Evolutionary conservation across 2,113 vertebrate species (phyloP), one percentile per base, ranked within the genome.

Genomic region (Ageneiosus marmoratus): DNA sequence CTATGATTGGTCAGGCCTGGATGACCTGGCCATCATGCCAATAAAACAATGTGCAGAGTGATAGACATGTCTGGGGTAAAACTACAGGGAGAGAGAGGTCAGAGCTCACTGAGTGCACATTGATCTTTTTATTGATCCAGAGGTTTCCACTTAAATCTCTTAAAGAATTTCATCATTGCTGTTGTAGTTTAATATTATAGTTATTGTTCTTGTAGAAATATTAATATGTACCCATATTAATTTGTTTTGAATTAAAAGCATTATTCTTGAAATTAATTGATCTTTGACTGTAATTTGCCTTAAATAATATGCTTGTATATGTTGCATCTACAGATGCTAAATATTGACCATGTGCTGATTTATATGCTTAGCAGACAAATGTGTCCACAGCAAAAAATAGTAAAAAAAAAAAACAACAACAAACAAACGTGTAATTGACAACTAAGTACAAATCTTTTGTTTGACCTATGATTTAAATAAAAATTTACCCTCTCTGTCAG

Each of bases 51-150:
- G 75, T 87, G 76, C 62, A 72, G 83, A 85, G 41, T 93, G 91
- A 93, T 92, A 83, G 87, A 93, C 90, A 89, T 77, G 92, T 93
- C 92, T 94, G 88, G 84, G 75, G 83, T 77, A 88, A 89, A 87
- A 88, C 81, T 58, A 56, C 24, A 55, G 80, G 78, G 80, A 86
- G 86, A 79, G 69, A n/a, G 67, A 77, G 91, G 89, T 92, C 92
- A 89, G 29, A 81, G 83, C 89, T 90, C 89, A 87, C 87, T 69
- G 44, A 50, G 63, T 89, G 87, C 72, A 90, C 83, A 87, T 91
- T 92, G 90, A 90, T 86, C 89, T 77, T 80, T 85, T 92, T 91
- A 92, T 93, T 77, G 87, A 93, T 91, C 88, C 85, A 69, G 80
- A 86, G 79, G 79, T 85, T 87, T 84, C 89, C 89, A 86, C 69